Evolutionary conservation across 2,888 invertebrate genomes (phyloP).

Genomic region (Eristalis pertinax): DNA sequence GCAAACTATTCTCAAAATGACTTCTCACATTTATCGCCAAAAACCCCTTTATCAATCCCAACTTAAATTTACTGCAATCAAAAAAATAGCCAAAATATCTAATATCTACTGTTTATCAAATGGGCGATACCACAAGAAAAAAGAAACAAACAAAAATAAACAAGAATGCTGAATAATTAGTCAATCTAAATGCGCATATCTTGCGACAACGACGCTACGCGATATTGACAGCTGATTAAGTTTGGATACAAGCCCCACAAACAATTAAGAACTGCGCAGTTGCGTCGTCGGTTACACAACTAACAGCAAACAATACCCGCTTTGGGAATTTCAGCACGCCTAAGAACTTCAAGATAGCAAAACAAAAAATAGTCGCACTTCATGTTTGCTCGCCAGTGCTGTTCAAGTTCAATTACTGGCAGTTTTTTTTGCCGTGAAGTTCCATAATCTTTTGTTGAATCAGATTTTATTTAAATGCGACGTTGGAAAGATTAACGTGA

Average conservation of each 20-base stretch:
- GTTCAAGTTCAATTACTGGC: neutral
- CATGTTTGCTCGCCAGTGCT: neutral
- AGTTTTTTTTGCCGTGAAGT: neutral
- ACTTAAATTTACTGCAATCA: neutral
- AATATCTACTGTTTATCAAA: conserved; percentile 1
- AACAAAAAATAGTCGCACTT: neutral
- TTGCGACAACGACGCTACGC: neutral
- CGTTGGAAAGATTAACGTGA: neutral
- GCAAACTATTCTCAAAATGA: too few relatives aligned
- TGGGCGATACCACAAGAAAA: neutral
- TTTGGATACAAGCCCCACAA: neutral
- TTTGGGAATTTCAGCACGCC: neutral
- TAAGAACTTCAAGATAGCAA: neutral
- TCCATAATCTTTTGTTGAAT: neutral
- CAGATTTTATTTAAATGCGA: neutral
- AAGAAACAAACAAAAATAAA: neutral
- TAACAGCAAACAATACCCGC: neutral
- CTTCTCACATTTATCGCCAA: neutral
- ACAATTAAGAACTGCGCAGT: conserved; percentile 8
- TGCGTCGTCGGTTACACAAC: neutral
- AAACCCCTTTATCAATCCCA: neutral
- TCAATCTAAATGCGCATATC: conserved; percentile 35
- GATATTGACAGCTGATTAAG: conserved; percentile 24
- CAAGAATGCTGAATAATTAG: conserved; percentile 6
- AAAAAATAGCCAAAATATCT: neutral